Percentiles rank a stretch among this genome's conserved stretches.
These are phyloP conservation scores for Meteorus colon DNA, from an alignment of 2,888 invertebrate genomes.

Conservation along the genomic window DNA sequence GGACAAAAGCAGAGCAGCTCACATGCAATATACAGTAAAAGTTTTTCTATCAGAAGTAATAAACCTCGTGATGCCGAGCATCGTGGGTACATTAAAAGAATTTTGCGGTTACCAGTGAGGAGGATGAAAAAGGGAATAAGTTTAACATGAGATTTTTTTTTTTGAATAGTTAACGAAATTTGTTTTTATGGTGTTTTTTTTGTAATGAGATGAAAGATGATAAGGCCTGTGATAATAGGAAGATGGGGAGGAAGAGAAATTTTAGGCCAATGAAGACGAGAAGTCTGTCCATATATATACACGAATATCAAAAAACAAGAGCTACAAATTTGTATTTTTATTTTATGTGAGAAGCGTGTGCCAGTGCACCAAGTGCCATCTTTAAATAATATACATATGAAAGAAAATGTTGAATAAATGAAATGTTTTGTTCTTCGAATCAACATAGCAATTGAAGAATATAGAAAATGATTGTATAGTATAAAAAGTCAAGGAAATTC, in stretches of 20 bases:
- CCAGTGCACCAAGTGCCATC: conserved; percentile 70
- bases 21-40: not conserved
- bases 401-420: not conserved
- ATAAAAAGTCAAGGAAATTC: not conserved
- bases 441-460: not conserved
- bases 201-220: conserved; percentile 6
- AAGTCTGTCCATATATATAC: conserved; percentile 27
- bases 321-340: conserved; percentile 25
- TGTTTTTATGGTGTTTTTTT: conserved; percentile 9
- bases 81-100: conserved; percentile 7
- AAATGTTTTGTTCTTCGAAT: not conserved
- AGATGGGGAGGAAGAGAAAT: not conserved
- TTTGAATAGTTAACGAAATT: conserved; percentile 2
- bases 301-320: conserved; percentile 32
- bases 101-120: conserved; percentile 30
- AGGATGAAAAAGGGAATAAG: not conserved
- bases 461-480: not conserved
- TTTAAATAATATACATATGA: conserved; percentile 31
- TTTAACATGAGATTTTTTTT: not conserved
- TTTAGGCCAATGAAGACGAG: conserved; percentile 29
- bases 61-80: conserved; percentile 25
- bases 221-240: conserved; percentile 26
- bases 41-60: not conserved
- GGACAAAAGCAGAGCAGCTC: not conserved
- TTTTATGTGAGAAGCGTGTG: conserved; percentile 52